phyloP scores from a whole-genome alignment of 2,113 vertebrate genomes.

The Thamnophis sirtalis region DNA sequence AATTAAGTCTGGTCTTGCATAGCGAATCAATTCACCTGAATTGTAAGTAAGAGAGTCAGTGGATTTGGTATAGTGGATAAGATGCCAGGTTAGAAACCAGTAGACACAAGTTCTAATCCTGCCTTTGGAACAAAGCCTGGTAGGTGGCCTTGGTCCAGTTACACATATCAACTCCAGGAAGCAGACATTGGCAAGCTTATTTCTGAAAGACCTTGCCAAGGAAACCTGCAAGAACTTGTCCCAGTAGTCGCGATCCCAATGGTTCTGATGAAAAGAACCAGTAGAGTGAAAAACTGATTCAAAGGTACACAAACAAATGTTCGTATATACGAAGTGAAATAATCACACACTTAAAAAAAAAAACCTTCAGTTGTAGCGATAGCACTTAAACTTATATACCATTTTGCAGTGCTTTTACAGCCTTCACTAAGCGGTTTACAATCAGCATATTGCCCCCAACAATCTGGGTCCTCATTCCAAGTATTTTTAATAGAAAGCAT shows the following conservation, averaged over 20 bases:
- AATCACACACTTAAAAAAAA: background rate
- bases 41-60: background rate
- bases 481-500: background rate
- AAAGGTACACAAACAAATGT: background rate
- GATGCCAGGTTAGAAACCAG: background rate
- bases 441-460: too few species aligned
- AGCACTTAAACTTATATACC: too few species aligned
- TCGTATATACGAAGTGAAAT: background rate
- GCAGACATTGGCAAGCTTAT: background rate
- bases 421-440: too few species aligned
- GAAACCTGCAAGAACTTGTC: background rate
- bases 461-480: too few species aligned
- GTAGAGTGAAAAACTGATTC: background rate
- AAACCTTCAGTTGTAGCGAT: background rate
- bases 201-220: background rate
- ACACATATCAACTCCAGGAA: background rate
- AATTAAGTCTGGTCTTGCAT: background rate
- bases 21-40: background rate
- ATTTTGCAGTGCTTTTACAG: too few species aligned
- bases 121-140: background rate
- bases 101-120: background rate
- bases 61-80: background rate
- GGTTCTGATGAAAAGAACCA: too few species aligned
- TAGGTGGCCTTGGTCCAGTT: background rate
- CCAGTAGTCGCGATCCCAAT: background rate